Evolutionary conservation across 2,113 vertebrate genomes (phyloP), one percentile per base, ranked within the genome.

Genomic region (Holacanthus passer): DNA sequence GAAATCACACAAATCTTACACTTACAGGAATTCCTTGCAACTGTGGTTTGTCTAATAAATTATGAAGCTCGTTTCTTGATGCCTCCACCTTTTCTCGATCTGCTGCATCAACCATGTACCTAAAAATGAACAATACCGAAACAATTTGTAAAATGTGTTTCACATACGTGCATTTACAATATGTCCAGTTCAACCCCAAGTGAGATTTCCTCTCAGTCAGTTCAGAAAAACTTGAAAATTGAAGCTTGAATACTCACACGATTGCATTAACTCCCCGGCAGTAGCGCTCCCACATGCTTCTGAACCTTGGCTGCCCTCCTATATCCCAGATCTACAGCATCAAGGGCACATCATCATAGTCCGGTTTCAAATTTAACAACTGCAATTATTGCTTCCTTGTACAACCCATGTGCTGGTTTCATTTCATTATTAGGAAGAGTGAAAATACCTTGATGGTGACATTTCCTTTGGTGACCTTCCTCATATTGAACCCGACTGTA

Each of bases 201-300:
- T 1, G n/a, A 0, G 22, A 50, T 50, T 48, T 6, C 3, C 7
- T 2, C 19, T 31, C 13, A 29, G 47, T 60, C 10, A 5, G 39
- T 55, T 73, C 11, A 24, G n/a, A 70, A 17, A 37, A n/a, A n/a
- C 27, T 19, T 47, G 4, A 73, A 77, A 47, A 32, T 27, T 0
- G n/a, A 68, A 68, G 20, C 17, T 4, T 4, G 20, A 16, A 60
- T 77, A 94, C 98, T 98, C 93, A 99, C 98, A 99, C 98, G 24
- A 99, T 99, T 73, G 98, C 98, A 69, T 99, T 99, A 77, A 99
- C 98, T 72, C 98, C 98, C 87, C 98, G 94, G 94, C 98, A 99
- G 81, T 99, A 99, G 11, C 98, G 96, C 80, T 99, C 98, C 98
- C 98, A 99, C 98, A 99, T 99, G 96, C 98, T 99, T 85, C 98